Base-by-base conservation (phyloP, 2,888 invertebrate genomes). In the Catocala nupta region DNA sequence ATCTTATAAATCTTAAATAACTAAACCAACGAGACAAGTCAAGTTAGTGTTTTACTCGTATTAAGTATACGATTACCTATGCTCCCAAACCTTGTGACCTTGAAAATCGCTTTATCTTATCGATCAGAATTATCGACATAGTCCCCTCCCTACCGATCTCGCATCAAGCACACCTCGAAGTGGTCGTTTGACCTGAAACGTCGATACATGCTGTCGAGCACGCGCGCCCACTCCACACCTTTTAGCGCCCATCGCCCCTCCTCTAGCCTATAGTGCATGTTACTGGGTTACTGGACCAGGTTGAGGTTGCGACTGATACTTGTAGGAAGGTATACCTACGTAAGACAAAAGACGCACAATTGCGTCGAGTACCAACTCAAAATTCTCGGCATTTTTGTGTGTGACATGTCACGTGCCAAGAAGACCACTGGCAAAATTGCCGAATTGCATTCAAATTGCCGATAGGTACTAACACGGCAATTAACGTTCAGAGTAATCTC, bases 141-240 rank as follows among this genome's bases (percentile, higher is more conserved):
- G 11, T 0, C 53, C 50, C 80, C 50, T 39, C 81, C 47, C 80
- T 81, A 76, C 6, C 56, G 16, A 48, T 68, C 66, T 64, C 65
- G 56, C 73, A 77, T 76, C 66, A 75, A 80, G 81, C 75, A 68
- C 73, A 78, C 73, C 80, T 81, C 75, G 75, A 67, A 72, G 88
- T 81, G 86, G 83, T 81, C 86, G 89, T 83, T 87, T 84, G 88
- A 83, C 85, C 88, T 85, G 84, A 85, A 86, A 85, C 78, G 82
- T 76, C 86, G 89, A 88, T 87, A 87, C 86, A 90, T 82, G 77
- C 86, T 84, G 87, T 92, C 90, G 90, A 93, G 90, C 93, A 93
- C 93, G 93, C 86, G 86, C 87, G 84, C 58, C 81, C 91, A 81
- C 92, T 91, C 78, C 65, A 78, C 86, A 86, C 88, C 87, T 86